These are phyloP conservation scores for Larimichthys crocea DNA, from an alignment of 2,113 vertebrate species.

Conservation along the genomic window DNA sequence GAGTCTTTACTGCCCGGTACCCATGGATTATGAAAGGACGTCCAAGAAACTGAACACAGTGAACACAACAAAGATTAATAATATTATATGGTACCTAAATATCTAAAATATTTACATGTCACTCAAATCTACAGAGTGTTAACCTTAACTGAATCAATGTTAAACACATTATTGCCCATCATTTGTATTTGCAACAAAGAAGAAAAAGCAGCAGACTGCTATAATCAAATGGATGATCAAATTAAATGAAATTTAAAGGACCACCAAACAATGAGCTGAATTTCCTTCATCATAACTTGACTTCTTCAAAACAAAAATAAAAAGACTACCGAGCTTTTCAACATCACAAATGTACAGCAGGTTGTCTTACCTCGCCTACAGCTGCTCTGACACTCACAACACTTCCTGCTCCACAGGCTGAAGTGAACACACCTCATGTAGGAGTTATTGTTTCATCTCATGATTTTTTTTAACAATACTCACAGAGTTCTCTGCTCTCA, in stretches of 20 bases:
- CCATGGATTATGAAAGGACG: too few species aligned
- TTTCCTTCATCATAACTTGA: not conserved
- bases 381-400: constrained; percentile 25
- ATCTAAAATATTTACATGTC: not conserved
- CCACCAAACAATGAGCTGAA: not conserved
- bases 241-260: not conserved
- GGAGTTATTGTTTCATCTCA: not conserved
- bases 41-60: too few species aligned
- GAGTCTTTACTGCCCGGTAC: too few species aligned
- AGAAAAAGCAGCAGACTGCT: not conserved
- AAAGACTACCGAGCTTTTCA: too few species aligned
- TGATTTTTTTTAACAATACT: constrained; percentile 5
- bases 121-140: too few species aligned
- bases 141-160: not conserved
- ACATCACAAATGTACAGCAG: not conserved
- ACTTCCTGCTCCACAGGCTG: not conserved
- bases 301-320: not conserved
- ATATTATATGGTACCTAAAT: not conserved
- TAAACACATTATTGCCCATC: not conserved
- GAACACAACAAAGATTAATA: not conserved
- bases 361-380: constrained; percentile 42
- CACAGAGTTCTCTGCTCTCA: constrained; percentile 43
- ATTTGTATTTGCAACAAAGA: not conserved
- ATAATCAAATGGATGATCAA: not conserved
- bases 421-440: not conserved